Evolutionary conservation across 2,113 vertebrate genomes (phyloP), one percentile per base, ranked within the genome.

Genomic region (Antennarius striatus): DNA sequence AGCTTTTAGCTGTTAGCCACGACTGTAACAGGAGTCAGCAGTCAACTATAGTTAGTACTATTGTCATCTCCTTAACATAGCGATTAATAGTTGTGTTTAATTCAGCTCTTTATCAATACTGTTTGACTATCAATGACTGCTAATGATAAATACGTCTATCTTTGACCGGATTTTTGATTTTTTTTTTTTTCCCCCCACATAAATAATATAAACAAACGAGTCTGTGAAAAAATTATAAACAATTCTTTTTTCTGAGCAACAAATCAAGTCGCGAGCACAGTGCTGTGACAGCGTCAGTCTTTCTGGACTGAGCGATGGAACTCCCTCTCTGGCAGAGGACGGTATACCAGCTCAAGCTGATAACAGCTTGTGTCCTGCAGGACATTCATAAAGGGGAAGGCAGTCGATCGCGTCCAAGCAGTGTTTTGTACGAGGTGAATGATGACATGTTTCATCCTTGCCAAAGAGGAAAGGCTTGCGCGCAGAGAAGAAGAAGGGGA

Each of bases 341-440:
- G n/a, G 43, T 72, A 63, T 79, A 59, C 69, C 74, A 65, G 60
- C 67, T 70, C 71, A n/a, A 54, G 66, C 77, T 81, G 81, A 88
- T 84, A 73, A 76, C 32, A n/a, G n/a, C n/a, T n/a, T n/a, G n/a
- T n/a, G n/a, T n/a, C n/a, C n/a, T n/a, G n/a, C n/a, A n/a, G 9
- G 48, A 50, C 54, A 80, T 80, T 72, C 82, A 76, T 82, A 66
- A 77, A 75, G 65, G 62, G 28, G 75, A 64, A 52, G 67, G 59
- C 55, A 49, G 67, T 73, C 43, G 56, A 83, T 86, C 15, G 46
- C 54, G 66, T 83, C 55, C 3, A n/a, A 32, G 67, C 70, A 48
- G 67, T 28, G 65, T 17, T 84, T 81, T 77, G 57, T 73, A 32
- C 56, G 7, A 36, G 12, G 48, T 67, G 56, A 82, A 74, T 72